Evolutionary conservation across 2,113 vertebrate genomes (phyloP).

Genomic region (Glaucomys volans): DNA sequence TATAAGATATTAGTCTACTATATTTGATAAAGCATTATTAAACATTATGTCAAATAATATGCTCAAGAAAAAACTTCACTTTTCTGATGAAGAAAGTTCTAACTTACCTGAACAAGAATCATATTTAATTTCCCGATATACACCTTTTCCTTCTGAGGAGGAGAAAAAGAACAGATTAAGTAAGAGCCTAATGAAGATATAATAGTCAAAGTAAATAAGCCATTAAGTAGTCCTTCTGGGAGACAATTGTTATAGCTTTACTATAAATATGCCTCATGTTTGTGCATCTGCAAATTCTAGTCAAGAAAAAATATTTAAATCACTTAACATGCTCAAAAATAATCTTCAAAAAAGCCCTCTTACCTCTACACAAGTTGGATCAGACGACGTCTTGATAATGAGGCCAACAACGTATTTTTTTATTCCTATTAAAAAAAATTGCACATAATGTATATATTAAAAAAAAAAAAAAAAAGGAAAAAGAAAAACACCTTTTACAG

Average conservation of each 20-base stretch:
- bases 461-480: background rate
- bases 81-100: background rate
- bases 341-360: constrained; percentile 76
- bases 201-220: no score
- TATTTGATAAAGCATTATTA: background rate
- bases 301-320: background rate
- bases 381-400: constrained; percentile 98
- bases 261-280: background rate
- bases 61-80: background rate
- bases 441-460: constrained; percentile 30
- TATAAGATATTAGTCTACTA: background rate
- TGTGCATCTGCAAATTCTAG: background rate
- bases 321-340: background rate
- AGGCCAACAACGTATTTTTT: constrained; percentile 98
- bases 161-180: constrained; percentile 51
- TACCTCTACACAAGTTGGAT: constrained; percentile 95
- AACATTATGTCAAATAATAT: background rate
- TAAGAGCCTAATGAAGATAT: background rate
- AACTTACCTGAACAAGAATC: constrained; percentile 97
- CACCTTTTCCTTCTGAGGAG: constrained; percentile 95
- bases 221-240: background rate
- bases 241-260: background rate
- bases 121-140: constrained; percentile 98
- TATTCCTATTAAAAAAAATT: constrained; percentile 90
- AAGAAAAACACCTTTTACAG: background rate